These are phyloP conservation scores for Meleagris gallopavo DNA, from an alignment of 2,113 vertebrate genomes.

Conservation along the genomic window DNA sequence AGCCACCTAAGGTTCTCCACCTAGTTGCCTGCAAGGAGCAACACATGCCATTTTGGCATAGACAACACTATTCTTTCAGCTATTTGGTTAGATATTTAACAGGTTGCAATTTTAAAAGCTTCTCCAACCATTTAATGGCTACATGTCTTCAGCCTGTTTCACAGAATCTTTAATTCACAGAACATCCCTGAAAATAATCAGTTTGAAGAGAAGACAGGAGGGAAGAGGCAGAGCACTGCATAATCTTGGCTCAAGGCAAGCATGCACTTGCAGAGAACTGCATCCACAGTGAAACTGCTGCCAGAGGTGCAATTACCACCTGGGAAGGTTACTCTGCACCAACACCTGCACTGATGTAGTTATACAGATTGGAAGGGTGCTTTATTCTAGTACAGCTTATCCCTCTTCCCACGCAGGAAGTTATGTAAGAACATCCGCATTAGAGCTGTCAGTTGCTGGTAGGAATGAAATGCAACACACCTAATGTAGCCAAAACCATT, in stretches of 20 bases:
- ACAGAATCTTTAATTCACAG: not conserved
- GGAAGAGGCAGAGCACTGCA: not conserved
- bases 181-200: not conserved
- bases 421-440: slow-evolving; percentile 17
- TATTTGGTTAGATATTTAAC: not conserved
- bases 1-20: not conserved
- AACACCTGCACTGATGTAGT: not conserved
- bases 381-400: not conserved
- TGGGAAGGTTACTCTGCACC: not conserved
- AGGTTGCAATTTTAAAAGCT: not conserved
- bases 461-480: slow-evolving; percentile 3
- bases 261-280: not conserved
- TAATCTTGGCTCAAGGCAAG: slow-evolving; percentile 2
- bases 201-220: not conserved
- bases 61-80: not conserved
- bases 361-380: not conserved
- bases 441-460: not conserved
- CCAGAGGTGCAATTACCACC: not conserved
- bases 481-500: not conserved
- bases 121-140: not conserved
- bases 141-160: not conserved
- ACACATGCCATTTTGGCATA: not conserved
- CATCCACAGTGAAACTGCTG: not conserved
- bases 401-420: not conserved
- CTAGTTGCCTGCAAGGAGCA: not conserved